Evolutionary conservation across 2,113 vertebrate species (phyloP).

Genomic region (Ardeotis arabs): DNA sequence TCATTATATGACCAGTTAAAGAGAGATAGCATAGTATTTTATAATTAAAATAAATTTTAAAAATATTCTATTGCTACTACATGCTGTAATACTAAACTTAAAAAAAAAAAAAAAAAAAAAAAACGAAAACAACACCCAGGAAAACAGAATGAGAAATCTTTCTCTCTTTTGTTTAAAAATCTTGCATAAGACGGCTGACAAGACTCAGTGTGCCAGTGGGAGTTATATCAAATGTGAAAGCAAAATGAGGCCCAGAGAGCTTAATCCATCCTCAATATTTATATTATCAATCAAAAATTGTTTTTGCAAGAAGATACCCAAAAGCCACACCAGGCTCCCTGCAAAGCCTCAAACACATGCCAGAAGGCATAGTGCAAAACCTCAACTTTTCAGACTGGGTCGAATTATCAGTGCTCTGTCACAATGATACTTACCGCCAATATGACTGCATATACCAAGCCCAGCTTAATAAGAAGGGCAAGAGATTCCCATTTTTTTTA

Average conservation of each 20-base stretch:
- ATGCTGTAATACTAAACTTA: neutral
- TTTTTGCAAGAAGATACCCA: slow-evolving; percentile 24
- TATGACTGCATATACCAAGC: neutral
- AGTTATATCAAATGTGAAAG: neutral
- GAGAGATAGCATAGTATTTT: neutral
- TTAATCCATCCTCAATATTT: slow-evolving; percentile 33
- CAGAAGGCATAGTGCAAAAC: slow-evolving; percentile 1
- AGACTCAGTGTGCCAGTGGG: neutral
- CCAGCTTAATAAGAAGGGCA: neutral
- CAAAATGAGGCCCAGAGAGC: neutral
- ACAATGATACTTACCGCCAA: neutral
- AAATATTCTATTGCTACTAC: neutral
- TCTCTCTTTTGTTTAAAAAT: neutral
- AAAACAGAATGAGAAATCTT: neutral
- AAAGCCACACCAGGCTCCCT: slow-evolving; percentile 30
- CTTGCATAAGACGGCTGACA: neutral
- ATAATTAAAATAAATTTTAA: neutral
- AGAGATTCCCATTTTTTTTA: neutral
- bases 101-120: neutral
- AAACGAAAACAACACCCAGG: no score
- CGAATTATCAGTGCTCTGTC: neutral
- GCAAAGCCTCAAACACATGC: neutral
- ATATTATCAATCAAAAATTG: slow-evolving; percentile 12
- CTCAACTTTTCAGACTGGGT: neutral
- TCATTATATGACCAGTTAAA: neutral